Base-by-base conservation (phyloP, 2,113 vertebrate genomes). In the Poeciliopsis turrubarensis region DNA sequence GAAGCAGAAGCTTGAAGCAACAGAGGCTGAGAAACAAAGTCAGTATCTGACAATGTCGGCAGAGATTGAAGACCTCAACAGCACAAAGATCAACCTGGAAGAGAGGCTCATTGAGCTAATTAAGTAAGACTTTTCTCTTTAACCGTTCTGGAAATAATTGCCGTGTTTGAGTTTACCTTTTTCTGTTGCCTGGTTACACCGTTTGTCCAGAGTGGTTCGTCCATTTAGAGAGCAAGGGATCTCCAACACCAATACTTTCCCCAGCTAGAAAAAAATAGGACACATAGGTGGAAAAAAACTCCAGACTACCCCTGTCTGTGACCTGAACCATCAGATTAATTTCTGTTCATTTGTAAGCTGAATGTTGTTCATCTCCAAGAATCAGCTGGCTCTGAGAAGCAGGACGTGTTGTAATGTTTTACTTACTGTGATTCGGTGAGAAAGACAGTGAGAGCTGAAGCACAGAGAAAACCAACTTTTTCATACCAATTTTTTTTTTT, bases 61-160 rank as follows among this genome's bases (percentile, higher is more conserved):
- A 12, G 96, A 99, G 85, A 89, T 98, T 15, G 96, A 98, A 29
- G 97, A 99, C 87, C 94, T 99, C 72, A 94, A 93, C 26, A 94
- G 91, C 88, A 98, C 96, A 77, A 99, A 98, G 90, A 89, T 77
- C 65, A 95, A 93, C 87, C 95, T 98, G 3, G 97, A 98, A 83
- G 97, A 99, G 84, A 95, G 97, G 22, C 95, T 99, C 79, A 97
- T 99, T 26, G 97, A 99, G 89, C 95, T 99, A 31, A 96, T 99
- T 86, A 95, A 94, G 97, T 98, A 92, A 29, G 90, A 73, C 10
- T 13, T 37, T n/a, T 60, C 5, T 68, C 26, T 63, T 6, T 54
- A 60, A 63, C 32, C 17, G 30, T n/a, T 71, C 10, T 41, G 39
- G 34, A 3, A 37, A 37, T 37, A 37, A 37, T 37, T 37, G 34